A percentile compares a stretch with the other conserved stretches of the same genome.
Conservation (phyloP, 2,113 vertebrate genomes). For the Oncorhynchus nerka region DNA sequence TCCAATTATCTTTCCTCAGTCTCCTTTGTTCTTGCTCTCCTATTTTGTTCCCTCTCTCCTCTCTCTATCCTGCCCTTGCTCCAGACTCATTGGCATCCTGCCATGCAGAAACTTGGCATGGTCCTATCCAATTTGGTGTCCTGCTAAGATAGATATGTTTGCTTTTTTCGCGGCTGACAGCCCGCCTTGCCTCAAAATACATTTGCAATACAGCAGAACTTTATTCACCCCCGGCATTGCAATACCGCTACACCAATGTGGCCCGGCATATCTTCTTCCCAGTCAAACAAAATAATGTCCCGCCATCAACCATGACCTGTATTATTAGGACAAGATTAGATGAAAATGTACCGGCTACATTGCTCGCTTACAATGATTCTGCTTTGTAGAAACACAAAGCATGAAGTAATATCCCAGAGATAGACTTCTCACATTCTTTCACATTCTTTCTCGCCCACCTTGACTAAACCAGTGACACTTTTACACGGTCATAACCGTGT, state of each 20-base stretch:
- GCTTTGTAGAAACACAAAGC: too few species aligned
- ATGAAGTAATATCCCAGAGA: too few species aligned
- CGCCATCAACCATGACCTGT: not conserved
- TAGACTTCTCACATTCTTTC: too few species aligned
- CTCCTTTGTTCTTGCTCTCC: constrained; percentile 13
- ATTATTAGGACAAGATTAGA: not conserved
- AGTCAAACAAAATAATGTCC: not conserved
- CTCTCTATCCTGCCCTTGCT: constrained; percentile 7
- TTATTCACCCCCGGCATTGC: constrained; percentile 7
- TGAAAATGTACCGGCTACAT: not conserved
- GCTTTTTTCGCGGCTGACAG: constrained; percentile 67
- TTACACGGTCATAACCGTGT: too few species aligned
- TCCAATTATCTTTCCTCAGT: constrained; percentile 10
- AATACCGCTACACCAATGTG: constrained; percentile 1
- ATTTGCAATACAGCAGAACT: constrained; percentile 29
- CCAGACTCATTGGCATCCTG: constrained; percentile 51
- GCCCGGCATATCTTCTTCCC: not conserved
- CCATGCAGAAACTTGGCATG: constrained; percentile 64
- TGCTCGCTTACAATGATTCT: too few species aligned
- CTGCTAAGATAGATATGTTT: constrained; percentile 75
- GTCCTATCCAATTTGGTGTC: constrained; percentile 68
- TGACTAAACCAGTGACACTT: too few species aligned
- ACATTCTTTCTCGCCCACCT: too few species aligned
- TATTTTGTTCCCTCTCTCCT: not conserved
- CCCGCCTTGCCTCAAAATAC: constrained; percentile 60